Evolutionary conservation across 2,888 invertebrate species (phyloP), one percentile per base, ranked within the genome.

Genomic region (Anthrax anthrax): DNA sequence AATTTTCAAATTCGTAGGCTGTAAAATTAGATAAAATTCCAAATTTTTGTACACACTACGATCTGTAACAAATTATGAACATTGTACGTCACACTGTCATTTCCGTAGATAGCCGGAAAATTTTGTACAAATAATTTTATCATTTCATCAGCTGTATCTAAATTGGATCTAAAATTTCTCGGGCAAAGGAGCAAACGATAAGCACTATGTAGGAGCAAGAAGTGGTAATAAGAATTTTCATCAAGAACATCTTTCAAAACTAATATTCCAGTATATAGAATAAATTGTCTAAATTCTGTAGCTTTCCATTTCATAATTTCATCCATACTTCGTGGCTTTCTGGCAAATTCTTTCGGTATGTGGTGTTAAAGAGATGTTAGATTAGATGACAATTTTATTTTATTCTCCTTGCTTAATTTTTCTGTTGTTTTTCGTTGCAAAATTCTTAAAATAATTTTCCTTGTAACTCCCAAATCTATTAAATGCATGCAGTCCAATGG

Each of bases 1-100:
- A 39, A 38, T 46, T 48, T 40, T 48, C 48, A 27, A 48, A 49
- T 27, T 37, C 36, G 23, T 49, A 49, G 27, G 43, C 46, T 4
- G 40, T 17, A 37, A 46, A 49, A 40, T 42, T 41, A 34, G 27
- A 27, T 34, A 39, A 17, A 18, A 46, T 29, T 38, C 48, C 43
- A 12, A 43, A 32, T 12, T 43, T 17, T n/a, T 46, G n/a, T 18
- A 46, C 40, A 37, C 37, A 43, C 34, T 38, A 13, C 18, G n/a
- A 46, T 38, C 38, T 49, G 49, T 10, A 49, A 23, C 9, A 49
- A 16, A 16, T 32, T 36, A 27, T 46, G 49, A 17, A 48, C 39
- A 37, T 48, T 42, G 18, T 18, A 47, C 18, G 47, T 42, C 8
- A 43, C 29, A 27, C 40, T 47, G 14, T 42, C 43, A 10, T 14